Base-by-base conservation (phyloP, 30 jellyfish, hydroid and myxozoan species). In the Clytia hemisphaerica region DNA sequence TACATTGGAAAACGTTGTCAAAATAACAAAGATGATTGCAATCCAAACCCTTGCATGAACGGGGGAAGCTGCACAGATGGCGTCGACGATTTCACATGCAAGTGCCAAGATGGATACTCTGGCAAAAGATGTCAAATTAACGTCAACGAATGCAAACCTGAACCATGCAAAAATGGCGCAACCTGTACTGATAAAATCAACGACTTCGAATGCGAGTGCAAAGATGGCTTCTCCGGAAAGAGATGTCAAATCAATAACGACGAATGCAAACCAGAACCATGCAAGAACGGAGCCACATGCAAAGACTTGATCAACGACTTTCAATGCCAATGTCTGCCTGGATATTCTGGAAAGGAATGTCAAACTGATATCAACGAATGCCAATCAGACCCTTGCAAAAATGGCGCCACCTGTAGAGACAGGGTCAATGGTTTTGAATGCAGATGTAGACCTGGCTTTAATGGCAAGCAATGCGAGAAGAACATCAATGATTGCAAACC, bases 261-360 rank as follows among this genome's bases (percentile, higher is more conserved):
- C 37, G 87, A 38, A 46, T 82, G 94, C 60, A 25, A 59, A 14
- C 74, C 94, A 16, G 47, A 37, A 31, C 94, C 94, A 0, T 82
- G 94, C 69, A 82, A 73, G 48, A 53, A 37, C 40, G 94, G 94
- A 16, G n/a, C n/a, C n/a, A 63, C 45, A n/a, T 82, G 94, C 47
- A 19, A 16, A 21, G 67, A 65, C 48, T 36, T 59, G 27, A 19
- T 30, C 4, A 57, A 32, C 25, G 58, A 83, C 9, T 82, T 29
- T 63, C 55, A 57, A 47, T 82, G 94, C 79, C n/a, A 71, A 3
- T 79, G 93, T 45, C 83, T 75, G 3, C 58, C 82, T 2, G 86
- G 78, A 16, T 82, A 34, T 35, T 21, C 24, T 31, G 94, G 94
- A 1, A 27, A 53, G 58, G 45, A 29, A 30, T 82, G 94, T 69